phyloP scores from a whole-genome alignment of 2,888 invertebrate genomes.

The Drosophila leonis region DNA sequence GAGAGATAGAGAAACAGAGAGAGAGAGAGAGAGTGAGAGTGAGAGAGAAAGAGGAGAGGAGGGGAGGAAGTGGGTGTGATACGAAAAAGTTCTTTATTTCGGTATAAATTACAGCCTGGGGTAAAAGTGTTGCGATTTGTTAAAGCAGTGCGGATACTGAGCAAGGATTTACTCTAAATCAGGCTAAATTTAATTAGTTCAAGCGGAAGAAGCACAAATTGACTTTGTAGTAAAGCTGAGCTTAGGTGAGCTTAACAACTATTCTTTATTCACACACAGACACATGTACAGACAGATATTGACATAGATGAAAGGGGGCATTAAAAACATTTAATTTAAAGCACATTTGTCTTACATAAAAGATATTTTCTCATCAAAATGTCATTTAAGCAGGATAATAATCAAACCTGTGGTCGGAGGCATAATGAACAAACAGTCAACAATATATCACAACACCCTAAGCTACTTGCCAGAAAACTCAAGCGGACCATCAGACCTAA shows the following conservation, averaged over 20 bases:
- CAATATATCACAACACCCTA: no score
- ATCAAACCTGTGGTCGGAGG: no score
- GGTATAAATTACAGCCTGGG: conserved; percentile 65
- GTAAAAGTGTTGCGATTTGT: conserved; percentile 63
- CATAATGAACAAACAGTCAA: no score
- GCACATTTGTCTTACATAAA: no score
- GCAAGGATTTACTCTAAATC: conserved; percentile 22
- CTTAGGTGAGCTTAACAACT: not conserved
- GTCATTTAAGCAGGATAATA: no score
- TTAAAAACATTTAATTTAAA: no score
- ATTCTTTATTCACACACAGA: not conserved
- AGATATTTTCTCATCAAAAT: not conserved
- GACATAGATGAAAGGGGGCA: not conserved
- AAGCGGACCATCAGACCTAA: no score
- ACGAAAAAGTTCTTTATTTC: conserved; percentile 52
- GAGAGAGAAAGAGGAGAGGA: not conserved
- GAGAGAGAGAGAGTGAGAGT: not conserved
- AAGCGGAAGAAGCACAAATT: conserved; percentile 2
- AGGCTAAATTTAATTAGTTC: conserved; percentile 33
- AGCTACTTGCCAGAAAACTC: no score
- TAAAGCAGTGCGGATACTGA: conserved; percentile 13
- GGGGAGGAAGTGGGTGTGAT: conserved; percentile 2
- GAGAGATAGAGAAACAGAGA: not conserved
- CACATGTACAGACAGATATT: not conserved
- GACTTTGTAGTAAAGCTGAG: not conserved